Evolutionary conservation across 2,113 vertebrate genomes (phyloP).

Genomic region (Donacobius atricapilla): DNA sequence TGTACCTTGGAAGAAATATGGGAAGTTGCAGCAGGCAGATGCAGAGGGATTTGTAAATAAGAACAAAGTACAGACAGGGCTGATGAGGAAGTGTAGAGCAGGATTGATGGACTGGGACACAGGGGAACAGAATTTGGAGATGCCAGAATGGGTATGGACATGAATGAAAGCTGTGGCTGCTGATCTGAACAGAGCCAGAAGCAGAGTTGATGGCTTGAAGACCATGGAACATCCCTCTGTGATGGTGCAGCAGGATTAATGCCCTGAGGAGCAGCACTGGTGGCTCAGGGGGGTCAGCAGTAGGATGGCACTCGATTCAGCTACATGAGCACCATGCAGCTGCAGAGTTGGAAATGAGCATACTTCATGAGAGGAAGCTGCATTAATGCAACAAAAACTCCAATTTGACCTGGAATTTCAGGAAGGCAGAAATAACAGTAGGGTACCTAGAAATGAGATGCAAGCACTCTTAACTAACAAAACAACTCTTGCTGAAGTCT

Average conservation of each 20-base stretch:
- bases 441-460: background rate
- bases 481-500: background rate
- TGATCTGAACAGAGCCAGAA: background rate
- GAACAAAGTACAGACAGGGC: background rate
- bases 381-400: background rate
- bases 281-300: background rate
- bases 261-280: background rate
- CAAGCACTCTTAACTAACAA: background rate
- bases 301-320: fast-evolving
- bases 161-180: background rate
- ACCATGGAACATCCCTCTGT: background rate
- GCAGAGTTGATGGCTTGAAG: background rate
- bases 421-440: background rate
- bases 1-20: background rate
- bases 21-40: background rate
- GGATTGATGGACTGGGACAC: background rate
- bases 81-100: background rate
- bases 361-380: background rate
- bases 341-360: background rate
- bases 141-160: background rate
- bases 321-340: background rate
- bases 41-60: background rate
- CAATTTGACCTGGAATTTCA: background rate
- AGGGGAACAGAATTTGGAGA: background rate
- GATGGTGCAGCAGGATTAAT: background rate